A percentile compares a stretch with the other conserved stretches of the same genome.
phyloP scores from a whole-genome alignment of 53 echinoderm and acorn worm species.

The Crossaster papposus region DNA sequence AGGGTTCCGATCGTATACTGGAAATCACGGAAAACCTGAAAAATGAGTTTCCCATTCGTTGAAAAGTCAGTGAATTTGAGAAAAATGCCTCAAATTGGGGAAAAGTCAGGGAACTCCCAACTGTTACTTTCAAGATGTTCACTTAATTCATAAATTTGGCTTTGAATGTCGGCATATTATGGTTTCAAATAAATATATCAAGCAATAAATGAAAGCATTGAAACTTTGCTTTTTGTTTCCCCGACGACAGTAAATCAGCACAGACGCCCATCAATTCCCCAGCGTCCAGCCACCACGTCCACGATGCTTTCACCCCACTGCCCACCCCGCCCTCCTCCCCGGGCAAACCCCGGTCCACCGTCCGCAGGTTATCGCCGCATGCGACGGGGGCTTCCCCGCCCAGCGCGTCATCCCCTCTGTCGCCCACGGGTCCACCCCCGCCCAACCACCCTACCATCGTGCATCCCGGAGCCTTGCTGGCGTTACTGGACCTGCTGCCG shows the following conservation, averaged over 20 bases:
- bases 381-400: conserved; percentile 24
- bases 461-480: conserved; percentile 88
- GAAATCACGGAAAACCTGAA: too few species aligned
- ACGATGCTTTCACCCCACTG: conserved; percentile 84
- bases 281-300: conserved; percentile 73
- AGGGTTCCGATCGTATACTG: too few species aligned
- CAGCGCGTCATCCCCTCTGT: conserved; percentile 37
- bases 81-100: too few species aligned
- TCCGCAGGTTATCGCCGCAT: conserved; percentile 14
- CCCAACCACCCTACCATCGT: conserved; percentile 92
- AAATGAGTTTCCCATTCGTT: too few species aligned
- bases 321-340: conserved; percentile 83
- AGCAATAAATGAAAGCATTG: too few species aligned
- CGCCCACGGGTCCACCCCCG: conserved; percentile 38
- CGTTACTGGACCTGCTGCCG: conserved; percentile 87
- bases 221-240: neutral
- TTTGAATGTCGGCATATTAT: too few species aligned
- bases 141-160: too few species aligned
- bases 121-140: too few species aligned
- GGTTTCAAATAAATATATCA: too few species aligned
- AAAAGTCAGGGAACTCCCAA: too few species aligned
- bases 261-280: conserved; percentile 77
- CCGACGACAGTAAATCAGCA: conserved; percentile 71
- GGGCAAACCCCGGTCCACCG: conserved; percentile 23
- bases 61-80: too few species aligned